Percentiles rank a stretch among this genome's conserved stretches.
phyloP scores from a whole-genome alignment of 37 sponge, comb jelly and placozoan species.

The Diacarnus erythraeanus region DNA sequence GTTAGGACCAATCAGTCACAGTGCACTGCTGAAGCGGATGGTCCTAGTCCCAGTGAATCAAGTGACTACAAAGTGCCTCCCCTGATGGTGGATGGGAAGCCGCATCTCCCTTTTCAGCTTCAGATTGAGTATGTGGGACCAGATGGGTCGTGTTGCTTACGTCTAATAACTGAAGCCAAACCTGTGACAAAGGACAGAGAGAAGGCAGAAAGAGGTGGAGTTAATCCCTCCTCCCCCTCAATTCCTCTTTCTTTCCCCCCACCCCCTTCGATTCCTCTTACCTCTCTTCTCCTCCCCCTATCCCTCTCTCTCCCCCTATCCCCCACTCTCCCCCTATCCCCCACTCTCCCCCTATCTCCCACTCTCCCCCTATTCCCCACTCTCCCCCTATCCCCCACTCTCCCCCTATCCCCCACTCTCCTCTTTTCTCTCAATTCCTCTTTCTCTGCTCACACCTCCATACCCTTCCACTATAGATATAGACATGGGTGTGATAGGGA shows the following conservation, averaged over 20 bases:
- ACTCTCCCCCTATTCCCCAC: too few relatives aligned
- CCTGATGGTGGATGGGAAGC: conserved; percentile 62
- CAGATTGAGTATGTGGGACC: conserved; percentile 75
- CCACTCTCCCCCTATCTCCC: neutral
- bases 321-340: neutral
- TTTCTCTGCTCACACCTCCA: neutral
- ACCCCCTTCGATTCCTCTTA: neutral
- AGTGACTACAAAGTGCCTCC: conserved; percentile 18
- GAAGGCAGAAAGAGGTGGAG: conserved; percentile 74
- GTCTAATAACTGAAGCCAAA: conserved; percentile 78
- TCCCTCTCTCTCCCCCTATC: neutral
- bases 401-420: too few relatives aligned
- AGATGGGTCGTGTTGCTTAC: conserved; percentile 71
- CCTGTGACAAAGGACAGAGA: conserved; percentile 80
- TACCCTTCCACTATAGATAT: conserved; percentile 26
- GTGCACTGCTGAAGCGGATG: conserved; percentile 4
- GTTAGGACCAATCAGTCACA: conserved; percentile 18
- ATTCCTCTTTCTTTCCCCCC: neutral
- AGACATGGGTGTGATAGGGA: conserved; percentile 65
- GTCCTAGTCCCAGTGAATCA: neutral
- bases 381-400: too few relatives aligned
- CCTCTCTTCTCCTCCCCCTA: neutral
- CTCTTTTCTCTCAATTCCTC: neutral
- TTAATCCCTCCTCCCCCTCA: neutral
- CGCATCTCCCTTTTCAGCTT: conserved; percentile 83